Evolutionary conservation across 2,113 vertebrate genomes (phyloP).

Genomic region (Lepidiolamprologus cunningtoni): DNA sequence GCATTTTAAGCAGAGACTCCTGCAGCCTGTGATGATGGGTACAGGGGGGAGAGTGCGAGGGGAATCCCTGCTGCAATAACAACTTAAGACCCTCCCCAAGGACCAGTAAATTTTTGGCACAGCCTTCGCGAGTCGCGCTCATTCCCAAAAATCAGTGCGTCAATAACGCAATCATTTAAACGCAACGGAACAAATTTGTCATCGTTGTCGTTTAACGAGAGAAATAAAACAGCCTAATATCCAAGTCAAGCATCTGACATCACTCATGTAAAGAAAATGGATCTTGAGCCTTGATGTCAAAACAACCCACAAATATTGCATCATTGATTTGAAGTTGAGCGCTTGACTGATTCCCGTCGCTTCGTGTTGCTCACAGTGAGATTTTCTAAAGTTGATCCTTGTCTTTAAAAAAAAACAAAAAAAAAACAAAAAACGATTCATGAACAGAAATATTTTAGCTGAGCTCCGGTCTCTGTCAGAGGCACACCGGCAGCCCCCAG

Average conservation of each 20-base stretch:
- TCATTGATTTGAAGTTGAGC: constrained; percentile 5
- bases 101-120: constrained; percentile 12
- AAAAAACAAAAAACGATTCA: background rate
- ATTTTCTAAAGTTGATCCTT: constrained; percentile 22
- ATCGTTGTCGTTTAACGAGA: background rate
- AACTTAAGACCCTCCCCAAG: constrained; percentile 35
- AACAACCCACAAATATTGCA: background rate
- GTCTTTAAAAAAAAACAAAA: background rate
- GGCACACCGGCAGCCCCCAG: background rate
- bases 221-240: background rate
- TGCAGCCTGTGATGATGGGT: background rate
- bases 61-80: constrained; percentile 67
- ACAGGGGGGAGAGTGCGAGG: background rate
- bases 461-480: background rate
- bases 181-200: background rate
- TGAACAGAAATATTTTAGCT: background rate
- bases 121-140: background rate
- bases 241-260: background rate
- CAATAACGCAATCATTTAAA: background rate
- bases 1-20: background rate
- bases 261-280: background rate
- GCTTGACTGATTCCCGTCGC: background rate
- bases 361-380: background rate
- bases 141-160: background rate
- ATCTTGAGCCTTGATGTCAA: background rate